Evolutionary conservation across 2,113 vertebrate genomes (phyloP), one percentile per base, ranked within the genome.

Genomic region (Ranitomeya variabilis): DNA sequence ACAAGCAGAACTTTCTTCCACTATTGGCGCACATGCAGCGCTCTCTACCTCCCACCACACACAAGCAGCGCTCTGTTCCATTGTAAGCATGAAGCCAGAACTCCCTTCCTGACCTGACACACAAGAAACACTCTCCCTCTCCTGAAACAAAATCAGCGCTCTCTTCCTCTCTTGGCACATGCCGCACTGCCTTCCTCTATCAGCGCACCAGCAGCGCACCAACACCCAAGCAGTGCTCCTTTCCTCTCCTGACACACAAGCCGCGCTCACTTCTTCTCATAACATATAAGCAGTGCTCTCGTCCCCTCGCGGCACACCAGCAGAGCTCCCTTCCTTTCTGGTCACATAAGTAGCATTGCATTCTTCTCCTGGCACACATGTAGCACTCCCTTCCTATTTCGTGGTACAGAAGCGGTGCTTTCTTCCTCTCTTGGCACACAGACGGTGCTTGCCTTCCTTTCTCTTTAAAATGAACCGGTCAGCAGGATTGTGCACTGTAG

Each of bases 21-120:
- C 4, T 76, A 1, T 4, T 8, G 15, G 19, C 55, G 60, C 60
- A 59, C 0, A 0, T 12, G 57, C 57, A 60, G 57, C 57, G 57
- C 15, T 60, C 57, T 60, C 57, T 60, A 12, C 57, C 57, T 0
- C 18, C 0, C 9, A 0, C 67, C 1, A 15, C 60, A 62, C 60
- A 62, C 60, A 62, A 62, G 60, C 60, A 13, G 60, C 60, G 60
- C 14, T 62, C 60, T 13, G 12, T 19, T 62, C 12, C 60, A 15
- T 12, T 60, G 19, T 12, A 9, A 9, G 26, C 26, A 31, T 31
- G 26, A 31, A 31, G 26, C 26, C 57, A 60, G 57, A 9, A 1
- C 57, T 12, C 57, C 8, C 8, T 15, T 14, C 23, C 7, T n/a
- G 26, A 15, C n/a, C 23, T 9, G 11, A 23, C 67, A 71, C 62